Base-by-base conservation (phyloP, 2,797 vertebrate genomes). In the Babyrousa celebensis region DNA sequence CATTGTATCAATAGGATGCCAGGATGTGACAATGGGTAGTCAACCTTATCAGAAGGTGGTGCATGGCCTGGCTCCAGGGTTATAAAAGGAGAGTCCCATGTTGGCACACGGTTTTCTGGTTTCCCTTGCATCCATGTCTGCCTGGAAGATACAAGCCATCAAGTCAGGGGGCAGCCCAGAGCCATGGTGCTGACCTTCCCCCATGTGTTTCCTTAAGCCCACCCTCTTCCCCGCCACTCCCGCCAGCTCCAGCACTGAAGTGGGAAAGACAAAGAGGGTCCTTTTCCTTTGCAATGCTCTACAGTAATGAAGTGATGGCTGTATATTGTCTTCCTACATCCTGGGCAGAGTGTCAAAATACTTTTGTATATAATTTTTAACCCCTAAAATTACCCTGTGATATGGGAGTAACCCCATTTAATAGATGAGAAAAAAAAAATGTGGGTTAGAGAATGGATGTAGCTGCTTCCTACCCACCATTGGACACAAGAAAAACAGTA, bases 81-180 rank as follows among this genome's bases (percentile, higher is more conserved):
- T 9, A 0, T 27, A 10, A 18, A 54, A 48, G 23, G 32, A 54
- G 1, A 12, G 71, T 10, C 32, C 0, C 2, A 5, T 0, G 0
- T 16, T 43, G 4, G 3, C 4, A 16, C 6, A 12, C 56, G 8
- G 5, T 43, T 71, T 32, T 62, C 48, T 43, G 8, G 5, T 43
- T 71, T 32, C 68, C 48, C 54, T 25, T 17, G 63, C 74, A 12
- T 18, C 25, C 1, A 5, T 2, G 2, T 18, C 1, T 40, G 16
- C 92, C 8, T 9, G 60, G 54, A 27, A 2, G 20, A 2, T 1
- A 8, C 12, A 8, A 58, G 23, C 14, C 29, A 12, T 11, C 16
- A 12, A 40, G 32, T 15, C 1, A 23, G 9, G 43, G 52, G 25
- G 2, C 6, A 27, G 32, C 2, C 6, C 1, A 4, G 23, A 40